These are phyloP conservation scores for Eupithecia centaureata DNA, from an alignment of 2,888 invertebrate species.

Conservation along the genomic window DNA sequence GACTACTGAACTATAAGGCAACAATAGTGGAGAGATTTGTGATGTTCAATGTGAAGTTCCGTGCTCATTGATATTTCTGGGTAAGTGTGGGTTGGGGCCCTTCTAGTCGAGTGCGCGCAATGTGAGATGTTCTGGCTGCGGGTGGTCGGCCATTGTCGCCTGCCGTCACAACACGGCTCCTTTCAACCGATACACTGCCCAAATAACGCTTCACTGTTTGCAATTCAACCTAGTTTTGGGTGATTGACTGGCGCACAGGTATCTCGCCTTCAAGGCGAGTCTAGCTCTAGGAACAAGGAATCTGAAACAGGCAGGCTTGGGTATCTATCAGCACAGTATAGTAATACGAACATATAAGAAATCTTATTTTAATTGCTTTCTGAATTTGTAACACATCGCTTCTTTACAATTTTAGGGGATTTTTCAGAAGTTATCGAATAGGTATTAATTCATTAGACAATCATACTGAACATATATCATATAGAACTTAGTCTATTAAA, in stretches of 20 bases:
- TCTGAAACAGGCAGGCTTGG: too few species aligned
- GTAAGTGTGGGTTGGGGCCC: slow-evolving; percentile 52
- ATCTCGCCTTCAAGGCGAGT: not conserved
- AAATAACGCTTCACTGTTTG: slow-evolving; percentile 13
- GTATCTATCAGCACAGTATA: too few species aligned
- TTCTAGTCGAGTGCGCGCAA: slow-evolving; percentile 72
- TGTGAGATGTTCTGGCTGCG: slow-evolving; percentile 59
- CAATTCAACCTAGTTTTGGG: slow-evolving; percentile 13
- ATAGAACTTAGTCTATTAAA: too few species aligned
- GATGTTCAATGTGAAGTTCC: slow-evolving; percentile 51
- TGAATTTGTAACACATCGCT: too few species aligned
- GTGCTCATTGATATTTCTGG: slow-evolving; percentile 67
- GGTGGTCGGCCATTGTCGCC: slow-evolving; percentile 73
- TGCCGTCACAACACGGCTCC: slow-evolving; percentile 66
- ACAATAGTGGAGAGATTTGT: slow-evolving; percentile 42
- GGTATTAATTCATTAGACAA: too few species aligned
- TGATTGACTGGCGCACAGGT: not conserved
- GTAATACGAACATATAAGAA: too few species aligned
- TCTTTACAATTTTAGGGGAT: too few species aligned
- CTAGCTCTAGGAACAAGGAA: not conserved
- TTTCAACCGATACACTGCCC: slow-evolving; percentile 36
- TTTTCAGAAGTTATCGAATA: too few species aligned
- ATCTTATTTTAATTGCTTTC: too few species aligned
- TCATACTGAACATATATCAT: too few species aligned
- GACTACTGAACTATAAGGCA: slow-evolving; percentile 55